A percentile compares a stretch with the other conserved stretches of the same genome.
These are phyloP conservation scores for Probaryconus sp. DNA, from an alignment of 1,140 invertebrate genomes.

Conservation along the genomic window DNA sequence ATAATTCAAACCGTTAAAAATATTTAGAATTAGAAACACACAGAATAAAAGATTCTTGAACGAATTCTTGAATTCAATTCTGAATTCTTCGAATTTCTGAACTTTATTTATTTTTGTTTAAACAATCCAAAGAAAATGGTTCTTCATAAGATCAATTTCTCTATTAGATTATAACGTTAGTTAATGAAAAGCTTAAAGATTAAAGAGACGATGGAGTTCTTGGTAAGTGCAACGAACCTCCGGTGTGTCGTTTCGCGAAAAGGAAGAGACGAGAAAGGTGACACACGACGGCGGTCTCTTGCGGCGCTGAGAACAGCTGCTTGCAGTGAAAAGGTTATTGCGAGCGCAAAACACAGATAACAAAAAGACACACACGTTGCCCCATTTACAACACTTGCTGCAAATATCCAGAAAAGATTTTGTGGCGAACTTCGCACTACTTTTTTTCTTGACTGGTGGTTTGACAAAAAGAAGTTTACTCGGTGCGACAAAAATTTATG, in stretches of 20 bases:
- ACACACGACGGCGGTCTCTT: constrained; percentile 49
- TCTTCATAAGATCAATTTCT: no score
- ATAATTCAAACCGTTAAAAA: no score
- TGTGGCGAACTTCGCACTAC: constrained; percentile 30
- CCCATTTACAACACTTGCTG: constrained; percentile 60
- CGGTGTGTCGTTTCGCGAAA: constrained; percentile 48
- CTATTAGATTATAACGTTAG: constrained; percentile 42
- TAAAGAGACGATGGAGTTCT: constrained; percentile 45
- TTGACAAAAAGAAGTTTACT: constrained; percentile 40
- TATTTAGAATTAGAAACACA: no score
- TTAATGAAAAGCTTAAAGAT: constrained; percentile 56
- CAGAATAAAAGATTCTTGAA: no score
- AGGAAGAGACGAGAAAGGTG: constrained; percentile 57
- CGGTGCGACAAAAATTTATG: constrained; percentile 17
- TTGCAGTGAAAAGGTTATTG: constrained; percentile 62
- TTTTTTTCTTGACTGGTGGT: constrained; percentile 32
- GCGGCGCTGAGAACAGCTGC: constrained; percentile 58
- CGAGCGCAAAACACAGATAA: constrained; percentile 45
- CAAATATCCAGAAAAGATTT: constrained; percentile 55
- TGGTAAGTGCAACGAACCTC: constrained; percentile 54
- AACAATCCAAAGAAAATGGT: no score
- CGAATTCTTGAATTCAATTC: no score
- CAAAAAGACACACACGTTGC: constrained; percentile 41
- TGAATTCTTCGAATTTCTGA: no score
- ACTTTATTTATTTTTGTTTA: no score